phyloP scores from a whole-genome alignment of 2,113 vertebrate species.

The Grammomys surdaster region DNA sequence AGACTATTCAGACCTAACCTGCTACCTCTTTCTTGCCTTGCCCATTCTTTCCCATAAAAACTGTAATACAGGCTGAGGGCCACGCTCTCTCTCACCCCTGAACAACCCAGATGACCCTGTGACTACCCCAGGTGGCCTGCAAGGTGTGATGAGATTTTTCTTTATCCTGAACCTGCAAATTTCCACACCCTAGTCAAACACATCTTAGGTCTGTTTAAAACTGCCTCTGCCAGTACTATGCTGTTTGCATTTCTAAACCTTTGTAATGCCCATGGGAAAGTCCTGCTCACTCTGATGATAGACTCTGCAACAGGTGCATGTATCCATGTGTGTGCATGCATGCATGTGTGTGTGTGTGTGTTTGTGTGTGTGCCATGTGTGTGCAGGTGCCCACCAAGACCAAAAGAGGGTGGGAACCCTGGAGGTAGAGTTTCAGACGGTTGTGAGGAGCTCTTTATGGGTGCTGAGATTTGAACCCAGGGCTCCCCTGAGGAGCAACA shows the following conservation, averaged over 20 bases:
- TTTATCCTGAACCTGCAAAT: background rate
- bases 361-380: background rate
- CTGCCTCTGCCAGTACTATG: background rate
- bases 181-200: background rate
- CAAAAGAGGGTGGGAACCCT: background rate
- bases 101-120: background rate
- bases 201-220: background rate
- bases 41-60: background rate
- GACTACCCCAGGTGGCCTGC: background rate
- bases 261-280: background rate
- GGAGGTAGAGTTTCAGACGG: background rate
- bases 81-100: rapidly evolving
- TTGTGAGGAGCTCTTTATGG: background rate
- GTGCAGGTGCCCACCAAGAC: background rate
- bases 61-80: background rate
- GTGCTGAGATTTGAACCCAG: background rate
- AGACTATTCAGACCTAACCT: background rate
- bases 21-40: background rate
- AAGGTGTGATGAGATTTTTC: background rate
- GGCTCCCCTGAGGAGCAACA: too few relatives aligned
- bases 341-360: too few relatives aligned
- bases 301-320: background rate
- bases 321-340: background rate
- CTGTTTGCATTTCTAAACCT: conserved; percentile 43
- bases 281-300: background rate